These are phyloP conservation scores for Phalacrocorax brasilianus DNA, from an alignment of 2,113 vertebrate species.

Conservation along the genomic window DNA sequence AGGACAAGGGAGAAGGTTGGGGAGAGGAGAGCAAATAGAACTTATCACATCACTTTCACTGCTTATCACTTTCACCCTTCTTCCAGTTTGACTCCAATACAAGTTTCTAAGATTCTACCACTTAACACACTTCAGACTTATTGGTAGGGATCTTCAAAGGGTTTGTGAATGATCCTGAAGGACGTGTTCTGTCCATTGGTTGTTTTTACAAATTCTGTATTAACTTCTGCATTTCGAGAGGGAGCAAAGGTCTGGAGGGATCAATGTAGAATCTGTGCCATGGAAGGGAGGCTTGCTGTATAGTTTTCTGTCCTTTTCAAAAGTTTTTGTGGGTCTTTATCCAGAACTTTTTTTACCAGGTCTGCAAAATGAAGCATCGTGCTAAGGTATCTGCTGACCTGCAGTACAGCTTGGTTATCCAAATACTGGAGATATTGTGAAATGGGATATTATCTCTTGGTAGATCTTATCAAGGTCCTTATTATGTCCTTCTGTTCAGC, in stretches of 20 bases:
- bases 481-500: background rate
- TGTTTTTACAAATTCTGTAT: background rate
- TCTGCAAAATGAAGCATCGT: background rate
- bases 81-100: background rate
- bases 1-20: background rate
- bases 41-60: background rate
- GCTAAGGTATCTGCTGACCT: background rate
- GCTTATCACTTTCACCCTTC: background rate
- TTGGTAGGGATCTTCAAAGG: background rate
- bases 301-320: background rate
- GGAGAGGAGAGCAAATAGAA: background rate
- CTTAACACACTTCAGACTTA: background rate
- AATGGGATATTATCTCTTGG: background rate
- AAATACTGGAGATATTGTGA: background rate
- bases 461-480: background rate
- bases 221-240: background rate
- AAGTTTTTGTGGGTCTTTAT: background rate
- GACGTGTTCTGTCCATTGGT: background rate
- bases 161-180: background rate
- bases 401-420: background rate
- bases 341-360: background rate
- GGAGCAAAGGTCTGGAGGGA: background rate
- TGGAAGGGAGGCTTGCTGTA: background rate
- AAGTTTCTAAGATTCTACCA: background rate
- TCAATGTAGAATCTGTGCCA: background rate